A percentile compares a stretch with the other conserved stretches of the same genome.
phyloP scores from a whole-genome alignment of 1,140 invertebrate genomes.

The Helicoverpa zea region DNA sequence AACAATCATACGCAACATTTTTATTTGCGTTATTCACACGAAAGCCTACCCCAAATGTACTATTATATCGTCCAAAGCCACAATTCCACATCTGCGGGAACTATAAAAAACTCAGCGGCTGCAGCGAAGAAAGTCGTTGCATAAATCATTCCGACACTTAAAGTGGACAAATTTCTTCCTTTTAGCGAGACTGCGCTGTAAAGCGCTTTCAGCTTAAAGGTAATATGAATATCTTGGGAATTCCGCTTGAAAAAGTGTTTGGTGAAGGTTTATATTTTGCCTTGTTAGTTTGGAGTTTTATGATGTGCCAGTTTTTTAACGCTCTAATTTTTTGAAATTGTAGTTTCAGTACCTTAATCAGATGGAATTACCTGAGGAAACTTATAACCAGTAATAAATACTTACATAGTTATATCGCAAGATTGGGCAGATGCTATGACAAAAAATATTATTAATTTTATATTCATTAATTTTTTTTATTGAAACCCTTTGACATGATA shows the following conservation, averaged over 20 bases:
- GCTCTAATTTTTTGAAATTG: no score
- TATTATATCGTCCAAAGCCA: neutral
- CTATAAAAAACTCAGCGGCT: conserved; percentile 30
- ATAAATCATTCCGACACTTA: conserved; percentile 45
- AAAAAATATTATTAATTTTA: no score
- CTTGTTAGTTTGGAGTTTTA: neutral
- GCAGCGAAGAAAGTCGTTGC: conserved; percentile 23
- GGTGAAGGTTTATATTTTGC: neutral
- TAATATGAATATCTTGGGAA: conserved; percentile 36
- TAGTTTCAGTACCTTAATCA: no score
- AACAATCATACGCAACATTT: no score
- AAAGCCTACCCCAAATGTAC: neutral
- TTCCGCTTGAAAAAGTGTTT: conserved; percentile 8
- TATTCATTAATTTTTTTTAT: no score
- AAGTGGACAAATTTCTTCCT: conserved; percentile 49
- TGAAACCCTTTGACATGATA: no score
- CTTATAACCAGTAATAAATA: no score
- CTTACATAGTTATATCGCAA: no score
- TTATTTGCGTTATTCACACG: neutral
- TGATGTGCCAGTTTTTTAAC: neutral
- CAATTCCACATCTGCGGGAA: conserved; percentile 2
- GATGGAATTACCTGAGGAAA: no score
- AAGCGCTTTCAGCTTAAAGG: conserved; percentile 38
- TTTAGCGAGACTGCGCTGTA: conserved; percentile 19
- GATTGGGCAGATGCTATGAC: no score